phyloP scores from a whole-genome alignment of 2,113 vertebrate genomes.

The Picathartes gymnocephalus region DNA sequence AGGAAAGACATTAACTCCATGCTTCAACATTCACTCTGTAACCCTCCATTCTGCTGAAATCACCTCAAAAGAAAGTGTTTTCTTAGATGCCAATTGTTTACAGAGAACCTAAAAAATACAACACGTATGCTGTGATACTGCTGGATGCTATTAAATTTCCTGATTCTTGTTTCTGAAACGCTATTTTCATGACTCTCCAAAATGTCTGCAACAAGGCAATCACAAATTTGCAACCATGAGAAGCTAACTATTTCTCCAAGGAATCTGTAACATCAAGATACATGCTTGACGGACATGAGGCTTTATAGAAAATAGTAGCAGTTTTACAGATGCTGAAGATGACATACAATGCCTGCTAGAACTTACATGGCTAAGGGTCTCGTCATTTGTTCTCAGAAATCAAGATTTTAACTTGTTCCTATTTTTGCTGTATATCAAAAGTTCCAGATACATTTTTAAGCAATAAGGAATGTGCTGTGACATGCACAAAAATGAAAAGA shows the following conservation, averaged over 20 bases:
- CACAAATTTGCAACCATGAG: not conserved
- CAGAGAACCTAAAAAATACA: not conserved
- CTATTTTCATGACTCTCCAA: constrained; percentile 4
- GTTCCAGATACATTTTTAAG: not conserved
- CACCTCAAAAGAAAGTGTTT: not conserved
- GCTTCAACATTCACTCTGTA: not conserved
- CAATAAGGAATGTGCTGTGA: not conserved
- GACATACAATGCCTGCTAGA: not conserved
- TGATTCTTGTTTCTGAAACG: not conserved
- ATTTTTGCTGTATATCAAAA: not conserved
- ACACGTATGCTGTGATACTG: not conserved
- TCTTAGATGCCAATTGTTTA: not conserved
- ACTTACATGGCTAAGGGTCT: not conserved
- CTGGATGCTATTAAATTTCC: not conserved
- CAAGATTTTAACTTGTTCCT: not conserved
- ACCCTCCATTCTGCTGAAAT: not conserved
- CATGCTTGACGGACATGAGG: not conserved
- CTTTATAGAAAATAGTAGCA: not conserved
- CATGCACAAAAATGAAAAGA: not conserved
- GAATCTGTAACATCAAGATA: not conserved
- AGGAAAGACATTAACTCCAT: not conserved
- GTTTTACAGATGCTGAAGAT: not conserved
- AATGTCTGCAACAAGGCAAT: constrained; percentile 1
- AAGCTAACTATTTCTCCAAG: not conserved
- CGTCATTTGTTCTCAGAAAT: not conserved